These are phyloP conservation scores for Toxonevra muliebris DNA, from an alignment of 2,888 invertebrate genomes.

Conservation along the genomic window DNA sequence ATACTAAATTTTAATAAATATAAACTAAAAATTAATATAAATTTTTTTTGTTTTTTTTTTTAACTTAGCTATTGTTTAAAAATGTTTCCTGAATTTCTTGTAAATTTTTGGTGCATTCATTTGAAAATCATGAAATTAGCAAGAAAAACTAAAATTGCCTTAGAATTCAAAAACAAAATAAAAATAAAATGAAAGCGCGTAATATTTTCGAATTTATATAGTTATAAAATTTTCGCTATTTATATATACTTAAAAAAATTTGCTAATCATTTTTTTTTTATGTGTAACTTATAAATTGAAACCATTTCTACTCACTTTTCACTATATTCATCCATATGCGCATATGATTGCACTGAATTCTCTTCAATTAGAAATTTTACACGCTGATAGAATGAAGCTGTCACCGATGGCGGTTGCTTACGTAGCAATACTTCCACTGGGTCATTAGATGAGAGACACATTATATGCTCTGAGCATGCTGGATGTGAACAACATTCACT, in stretches of 20 bases:
- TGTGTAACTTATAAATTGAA: conserved; percentile 27
- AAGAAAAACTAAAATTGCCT: conserved; percentile 14
- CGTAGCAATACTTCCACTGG: conserved; percentile 95
- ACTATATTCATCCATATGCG: conserved; percentile 96
- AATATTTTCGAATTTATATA: conserved; percentile 12
- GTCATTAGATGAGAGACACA: conserved; percentile 96
- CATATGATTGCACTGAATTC: conserved; percentile 98
- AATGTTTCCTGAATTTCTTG: not conserved
- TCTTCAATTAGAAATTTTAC: conserved; percentile 98
- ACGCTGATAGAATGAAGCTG: conserved; percentile 96
- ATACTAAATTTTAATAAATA: conserved; percentile 24
- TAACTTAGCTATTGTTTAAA: not conserved
- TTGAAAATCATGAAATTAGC: too few species aligned
- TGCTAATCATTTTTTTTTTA: not conserved
- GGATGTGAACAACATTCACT: conserved; percentile 96
- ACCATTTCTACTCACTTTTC: conserved; percentile 85
- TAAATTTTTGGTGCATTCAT: conserved; percentile 5
- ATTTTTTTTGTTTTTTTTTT: conserved; percentile 28
- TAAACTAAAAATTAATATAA: conserved; percentile 16
- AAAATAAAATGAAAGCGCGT: not conserved
- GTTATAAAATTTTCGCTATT: conserved; percentile 25
- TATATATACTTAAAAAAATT: conserved; percentile 1
- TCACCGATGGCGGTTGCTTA: conserved; percentile 95
- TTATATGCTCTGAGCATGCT: conserved; percentile 87
- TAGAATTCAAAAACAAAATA: conserved; percentile 9